phyloP scores from a whole-genome alignment of 2,797 vertebrate genomes.

The Mallotus villosus region DNA sequence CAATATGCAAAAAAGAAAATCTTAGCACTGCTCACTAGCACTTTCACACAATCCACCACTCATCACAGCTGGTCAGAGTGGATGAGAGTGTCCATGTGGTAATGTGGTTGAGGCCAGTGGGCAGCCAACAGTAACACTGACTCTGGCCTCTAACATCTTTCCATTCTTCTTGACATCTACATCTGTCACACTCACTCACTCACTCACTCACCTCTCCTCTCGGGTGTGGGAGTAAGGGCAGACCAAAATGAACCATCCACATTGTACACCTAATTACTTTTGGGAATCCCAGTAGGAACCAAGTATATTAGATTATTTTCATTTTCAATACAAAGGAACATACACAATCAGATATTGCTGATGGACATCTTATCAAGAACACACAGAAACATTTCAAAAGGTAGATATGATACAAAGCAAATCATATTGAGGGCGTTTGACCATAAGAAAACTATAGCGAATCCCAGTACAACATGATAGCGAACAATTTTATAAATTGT shows the following conservation, averaged over 20 bases:
- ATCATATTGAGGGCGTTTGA: conserved; percentile 35
- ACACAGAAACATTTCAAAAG: conserved; percentile 17
- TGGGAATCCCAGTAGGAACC: conserved; percentile 49
- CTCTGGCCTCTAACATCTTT: conserved; percentile 19
- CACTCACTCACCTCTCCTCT: neutral
- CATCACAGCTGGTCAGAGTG: conserved; percentile 61
- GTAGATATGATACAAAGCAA: conserved; percentile 29
- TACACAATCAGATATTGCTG: conserved; percentile 37
- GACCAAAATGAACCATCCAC: conserved; percentile 50
- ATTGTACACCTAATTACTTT: conserved; percentile 67
- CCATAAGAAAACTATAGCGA: conserved; percentile 22
- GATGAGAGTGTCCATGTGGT: conserved; percentile 46
- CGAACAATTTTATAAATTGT: no score
- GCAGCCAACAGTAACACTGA: conserved; percentile 47
- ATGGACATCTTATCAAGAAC: neutral
- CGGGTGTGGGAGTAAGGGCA: neutral
- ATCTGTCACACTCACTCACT: neutral
- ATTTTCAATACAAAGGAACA: conserved; percentile 29
- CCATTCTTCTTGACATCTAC: neutral
- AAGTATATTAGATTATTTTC: conserved; percentile 51
- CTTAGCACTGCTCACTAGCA: neutral
- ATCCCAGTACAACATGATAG: no score
- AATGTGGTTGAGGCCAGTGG: conserved; percentile 56
- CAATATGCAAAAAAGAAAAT: no score
- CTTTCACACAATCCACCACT: conserved; percentile 42